Evolutionary conservation across 2,888 invertebrate species (phyloP).

Genomic region (Sphecodes monilicornis): DNA sequence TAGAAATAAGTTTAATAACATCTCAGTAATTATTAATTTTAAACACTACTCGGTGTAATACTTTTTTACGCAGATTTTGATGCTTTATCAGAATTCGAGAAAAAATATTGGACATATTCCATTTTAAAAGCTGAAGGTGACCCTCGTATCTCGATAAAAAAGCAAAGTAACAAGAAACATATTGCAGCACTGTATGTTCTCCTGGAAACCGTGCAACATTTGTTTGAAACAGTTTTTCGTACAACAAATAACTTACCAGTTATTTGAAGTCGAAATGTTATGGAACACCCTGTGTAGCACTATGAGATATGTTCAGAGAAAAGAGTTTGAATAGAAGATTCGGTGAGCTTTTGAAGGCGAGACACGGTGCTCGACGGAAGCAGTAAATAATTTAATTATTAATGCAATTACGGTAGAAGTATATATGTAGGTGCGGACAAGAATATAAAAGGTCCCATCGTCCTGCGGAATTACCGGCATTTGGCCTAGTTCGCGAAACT

Average conservation of each 20-base stretch:
- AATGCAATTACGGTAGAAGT: constrained; percentile 10
- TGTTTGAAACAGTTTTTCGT: not conserved
- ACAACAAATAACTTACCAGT: not conserved
- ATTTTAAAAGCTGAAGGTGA: not conserved
- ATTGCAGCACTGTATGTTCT: no score
- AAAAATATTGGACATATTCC: no score
- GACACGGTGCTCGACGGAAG: not conserved
- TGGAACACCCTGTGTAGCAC: no score
- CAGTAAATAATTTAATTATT: constrained; percentile 35
- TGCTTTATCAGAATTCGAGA: not conserved
- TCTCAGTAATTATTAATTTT: not conserved
- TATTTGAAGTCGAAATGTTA: not conserved
- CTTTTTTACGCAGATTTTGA: not conserved
- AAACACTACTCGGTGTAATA: not conserved
- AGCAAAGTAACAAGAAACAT: no score
- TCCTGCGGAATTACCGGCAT: constrained; percentile 43
- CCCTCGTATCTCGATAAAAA: not conserved
- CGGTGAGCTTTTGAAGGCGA: not conserved
- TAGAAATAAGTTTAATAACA: not conserved
- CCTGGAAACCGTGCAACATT: no score
- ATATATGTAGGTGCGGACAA: not conserved
- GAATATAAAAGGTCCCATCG: constrained; percentile 27
- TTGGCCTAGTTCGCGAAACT: constrained; percentile 47
- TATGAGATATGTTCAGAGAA: not conserved
- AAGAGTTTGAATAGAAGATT: not conserved